Conservation (phyloP, 2,797 vertebrate species). For the Poeciliopsis paucimaculata region DNA sequence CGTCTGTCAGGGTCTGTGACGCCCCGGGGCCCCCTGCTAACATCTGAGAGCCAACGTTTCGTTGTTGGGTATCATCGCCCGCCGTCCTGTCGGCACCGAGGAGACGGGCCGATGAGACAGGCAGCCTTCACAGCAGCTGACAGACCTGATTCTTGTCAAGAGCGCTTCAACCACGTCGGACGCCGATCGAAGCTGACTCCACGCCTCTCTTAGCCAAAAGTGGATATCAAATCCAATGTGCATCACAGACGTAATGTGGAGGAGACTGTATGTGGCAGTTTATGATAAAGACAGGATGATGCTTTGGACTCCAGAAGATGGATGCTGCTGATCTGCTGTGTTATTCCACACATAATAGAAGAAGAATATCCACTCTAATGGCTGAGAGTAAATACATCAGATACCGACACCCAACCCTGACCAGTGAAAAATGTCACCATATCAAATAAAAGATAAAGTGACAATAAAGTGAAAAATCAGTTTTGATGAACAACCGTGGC, state of each 20-base stretch:
- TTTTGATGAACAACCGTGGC: not conserved
- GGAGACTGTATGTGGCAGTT: constrained; percentile 60
- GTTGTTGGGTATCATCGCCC: constrained; percentile 98
- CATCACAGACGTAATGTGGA: constrained; percentile 52
- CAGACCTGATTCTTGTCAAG: constrained; percentile 93
- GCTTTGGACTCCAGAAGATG: constrained; percentile 42
- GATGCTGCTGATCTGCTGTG: constrained; percentile 30
- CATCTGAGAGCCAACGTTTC: constrained; percentile 94
- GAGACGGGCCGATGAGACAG: constrained; percentile 91
- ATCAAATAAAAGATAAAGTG: not conserved
- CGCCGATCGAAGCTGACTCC: constrained; percentile 89
- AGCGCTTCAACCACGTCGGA: constrained; percentile 87
- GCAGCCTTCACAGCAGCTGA: constrained; percentile 90
- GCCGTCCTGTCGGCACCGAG: constrained; percentile 91
- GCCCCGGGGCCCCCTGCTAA: constrained; percentile 81
- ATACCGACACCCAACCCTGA: not conserved
- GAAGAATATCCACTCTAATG: constrained; percentile 19
- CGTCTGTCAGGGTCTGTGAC: constrained; percentile 94
- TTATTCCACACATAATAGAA: constrained; percentile 36
- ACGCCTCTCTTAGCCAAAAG: constrained; percentile 82
- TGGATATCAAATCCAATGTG: constrained; percentile 82
- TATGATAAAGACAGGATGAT: constrained; percentile 60
- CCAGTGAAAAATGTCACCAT: not conserved
- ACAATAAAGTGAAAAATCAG: not conserved
- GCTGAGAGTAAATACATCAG: constrained; percentile 17